phyloP scores from a whole-genome alignment of 2,113 vertebrate species.

The Mohoua ochrocephala region DNA sequence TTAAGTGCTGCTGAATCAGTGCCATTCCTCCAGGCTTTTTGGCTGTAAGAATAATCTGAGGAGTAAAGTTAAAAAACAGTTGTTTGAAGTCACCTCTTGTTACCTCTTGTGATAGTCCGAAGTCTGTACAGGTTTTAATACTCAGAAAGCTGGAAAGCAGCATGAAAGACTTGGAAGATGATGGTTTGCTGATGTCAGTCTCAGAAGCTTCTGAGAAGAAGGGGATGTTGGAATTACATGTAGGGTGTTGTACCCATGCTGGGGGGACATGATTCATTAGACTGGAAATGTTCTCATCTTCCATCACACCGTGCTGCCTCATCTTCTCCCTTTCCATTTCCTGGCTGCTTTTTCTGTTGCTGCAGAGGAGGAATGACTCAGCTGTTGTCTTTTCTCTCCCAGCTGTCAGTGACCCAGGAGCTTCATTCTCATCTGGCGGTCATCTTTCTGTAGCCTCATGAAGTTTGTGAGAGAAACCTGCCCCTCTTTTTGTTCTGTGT shows the following conservation, averaged over 20 bases:
- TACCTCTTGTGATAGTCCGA: not conserved
- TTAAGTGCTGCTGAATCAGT: not conserved
- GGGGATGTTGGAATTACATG: not conserved
- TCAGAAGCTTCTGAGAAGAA: not conserved
- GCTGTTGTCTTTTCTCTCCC: not conserved
- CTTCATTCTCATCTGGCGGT: not conserved
- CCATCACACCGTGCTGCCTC: not conserved
- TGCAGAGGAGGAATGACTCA: constrained; percentile 10
- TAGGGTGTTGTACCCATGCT: not conserved
- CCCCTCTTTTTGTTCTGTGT: not conserved
- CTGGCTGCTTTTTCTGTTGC: not conserved
- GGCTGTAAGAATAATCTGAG: not conserved
- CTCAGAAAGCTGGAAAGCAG: not conserved
- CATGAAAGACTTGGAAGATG: not conserved
- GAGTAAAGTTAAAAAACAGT: not conserved
- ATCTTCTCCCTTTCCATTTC: not conserved
- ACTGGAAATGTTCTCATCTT: not conserved
- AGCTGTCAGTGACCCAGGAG: not conserved
- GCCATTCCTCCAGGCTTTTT: not conserved
- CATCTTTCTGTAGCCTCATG: not conserved
- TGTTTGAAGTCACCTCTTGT: not conserved
- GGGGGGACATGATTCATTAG: not conserved
- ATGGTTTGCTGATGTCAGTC: not conserved
- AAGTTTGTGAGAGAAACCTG: not conserved
- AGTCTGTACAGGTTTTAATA: not conserved